Evolutionary conservation across 2,888 invertebrate genomes (phyloP), one percentile per base, ranked within the genome.

Genomic region (Hirtodrosophila duncani): DNA sequence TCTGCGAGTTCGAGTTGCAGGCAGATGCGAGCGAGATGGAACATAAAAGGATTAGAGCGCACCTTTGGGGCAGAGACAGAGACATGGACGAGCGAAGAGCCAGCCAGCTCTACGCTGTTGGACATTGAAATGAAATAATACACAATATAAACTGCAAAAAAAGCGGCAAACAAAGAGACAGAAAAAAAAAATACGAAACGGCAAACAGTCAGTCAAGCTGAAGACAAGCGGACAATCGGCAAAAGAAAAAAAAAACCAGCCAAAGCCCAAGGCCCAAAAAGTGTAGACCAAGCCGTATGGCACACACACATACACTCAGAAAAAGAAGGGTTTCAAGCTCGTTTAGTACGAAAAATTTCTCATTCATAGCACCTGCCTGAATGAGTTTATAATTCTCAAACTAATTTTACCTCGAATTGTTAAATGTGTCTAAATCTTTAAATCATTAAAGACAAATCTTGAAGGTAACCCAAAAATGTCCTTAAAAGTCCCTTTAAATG

Each of bases 41-140:
- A 74, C 71, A 70, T 71, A 63, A 78, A 71, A 78, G 71, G 71
- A 71, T 71, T 71, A 71, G 71, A 79, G 63, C 55, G 58, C 48
- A 52, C 63, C 59, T 53, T 46, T 30, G 38, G 67, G 66, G 44
- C 65, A 49, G 30, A 14, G n/a, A 6, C n/a, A n/a, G 11, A 18
- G 17, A 16, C 20, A 24, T 9, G 6, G 18, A 33, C 13, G 20
- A 13, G 34, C 23, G 23, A 58, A 31, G 36, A 41, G 38, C 10
- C 33, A 38, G 55, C 14, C 39, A 68, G 49, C 36, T 34, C 42
- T 27, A 27, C 16, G 42, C 53, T 41, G 49, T 60, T 74, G 70
- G 67, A 70, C 71, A 74, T 67, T 71, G 67, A 78, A 71, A 78
- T 78, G 59, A 67, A 75, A 71, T 21, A 36, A 43, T 16, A 63